These are phyloP conservation scores for Laodelphax striatellus DNA, from an alignment of 1,140 invertebrate species.

Conservation along the genomic window DNA sequence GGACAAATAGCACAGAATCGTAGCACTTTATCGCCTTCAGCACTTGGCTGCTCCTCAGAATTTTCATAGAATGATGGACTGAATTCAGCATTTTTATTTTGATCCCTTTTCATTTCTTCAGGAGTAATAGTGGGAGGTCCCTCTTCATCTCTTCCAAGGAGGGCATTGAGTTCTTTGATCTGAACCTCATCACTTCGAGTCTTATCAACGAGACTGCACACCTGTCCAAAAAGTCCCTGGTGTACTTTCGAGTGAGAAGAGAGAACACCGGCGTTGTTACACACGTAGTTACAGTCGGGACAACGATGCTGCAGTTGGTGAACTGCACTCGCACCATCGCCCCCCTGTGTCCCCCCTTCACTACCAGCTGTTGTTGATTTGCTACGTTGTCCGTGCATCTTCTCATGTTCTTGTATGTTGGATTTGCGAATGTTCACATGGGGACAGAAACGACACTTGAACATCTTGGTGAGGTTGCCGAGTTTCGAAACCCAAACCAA, in stretches of 20 bases:
- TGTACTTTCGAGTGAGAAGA: constrained; percentile 70
- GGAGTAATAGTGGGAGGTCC: constrained; percentile 4
- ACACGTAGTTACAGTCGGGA: constrained; percentile 68
- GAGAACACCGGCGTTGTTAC: constrained; percentile 59
- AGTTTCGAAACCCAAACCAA: constrained; percentile 58
- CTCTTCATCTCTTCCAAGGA: constrained; percentile 4
- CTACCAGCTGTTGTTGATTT: neutral
- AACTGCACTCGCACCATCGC: constrained; percentile 29
- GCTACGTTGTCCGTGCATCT: constrained; percentile 56
- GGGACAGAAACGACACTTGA: constrained; percentile 73
- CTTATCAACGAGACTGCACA: constrained; percentile 55
- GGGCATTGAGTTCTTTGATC: constrained; percentile 40
- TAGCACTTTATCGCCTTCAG: constrained; percentile 25
- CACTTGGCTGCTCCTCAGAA: neutral
- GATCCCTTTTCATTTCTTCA: constrained; percentile 9
- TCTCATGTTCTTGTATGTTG: constrained; percentile 76
- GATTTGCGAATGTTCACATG: constrained; percentile 65
- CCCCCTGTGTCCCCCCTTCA: neutral
- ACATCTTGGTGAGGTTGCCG: constrained; percentile 67
- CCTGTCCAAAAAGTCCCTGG: constrained; percentile 50
- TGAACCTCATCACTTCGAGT: constrained; percentile 51
- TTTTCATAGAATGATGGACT: neutral
- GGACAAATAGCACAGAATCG: constrained; percentile 55
- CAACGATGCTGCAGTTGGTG: constrained; percentile 37
- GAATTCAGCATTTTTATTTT: neutral